phyloP scores from a whole-genome alignment of 2,113 vertebrate species.

The Heptranchias perlo region DNA sequence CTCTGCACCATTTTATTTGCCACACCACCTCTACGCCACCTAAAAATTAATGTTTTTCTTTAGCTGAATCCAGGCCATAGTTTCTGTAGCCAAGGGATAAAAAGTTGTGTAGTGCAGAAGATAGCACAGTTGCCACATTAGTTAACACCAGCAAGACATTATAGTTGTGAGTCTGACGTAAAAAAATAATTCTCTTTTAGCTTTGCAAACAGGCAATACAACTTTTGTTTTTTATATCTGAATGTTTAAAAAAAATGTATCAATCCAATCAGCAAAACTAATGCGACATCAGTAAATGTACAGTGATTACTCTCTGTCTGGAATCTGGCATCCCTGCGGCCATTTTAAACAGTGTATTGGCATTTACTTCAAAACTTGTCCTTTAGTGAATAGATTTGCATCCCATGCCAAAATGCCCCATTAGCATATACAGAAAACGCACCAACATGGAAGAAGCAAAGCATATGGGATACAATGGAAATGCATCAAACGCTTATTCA shows the following conservation, averaged over 20 bases:
- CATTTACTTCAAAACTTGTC: background rate
- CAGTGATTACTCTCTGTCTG: background rate
- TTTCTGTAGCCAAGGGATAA: background rate
- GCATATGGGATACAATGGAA: background rate
- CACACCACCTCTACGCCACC: background rate
- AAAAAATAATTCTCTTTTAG: background rate
- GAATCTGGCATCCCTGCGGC: background rate
- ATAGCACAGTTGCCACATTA: background rate
- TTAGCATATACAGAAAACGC: background rate
- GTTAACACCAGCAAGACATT: background rate
- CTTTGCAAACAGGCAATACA: background rate
- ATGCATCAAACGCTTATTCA: background rate
- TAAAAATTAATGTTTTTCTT: background rate
- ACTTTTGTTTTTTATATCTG: background rate
- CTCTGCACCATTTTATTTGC: background rate
- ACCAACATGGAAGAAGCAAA: background rate
- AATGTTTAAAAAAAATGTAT: background rate
- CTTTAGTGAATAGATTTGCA: background rate
- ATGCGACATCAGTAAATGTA: background rate
- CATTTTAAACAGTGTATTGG: constrained; percentile 1
- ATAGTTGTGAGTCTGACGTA: background rate
- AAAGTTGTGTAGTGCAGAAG: background rate
- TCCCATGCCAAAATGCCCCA: background rate
- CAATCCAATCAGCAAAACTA: background rate
- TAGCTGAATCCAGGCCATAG: background rate